Percentiles rank a stretch among this genome's conserved stretches.
Evolutionary conservation across 2,888 invertebrate species (phyloP).

Genomic region (Kuschelorhynchus macadamiae): DNA sequence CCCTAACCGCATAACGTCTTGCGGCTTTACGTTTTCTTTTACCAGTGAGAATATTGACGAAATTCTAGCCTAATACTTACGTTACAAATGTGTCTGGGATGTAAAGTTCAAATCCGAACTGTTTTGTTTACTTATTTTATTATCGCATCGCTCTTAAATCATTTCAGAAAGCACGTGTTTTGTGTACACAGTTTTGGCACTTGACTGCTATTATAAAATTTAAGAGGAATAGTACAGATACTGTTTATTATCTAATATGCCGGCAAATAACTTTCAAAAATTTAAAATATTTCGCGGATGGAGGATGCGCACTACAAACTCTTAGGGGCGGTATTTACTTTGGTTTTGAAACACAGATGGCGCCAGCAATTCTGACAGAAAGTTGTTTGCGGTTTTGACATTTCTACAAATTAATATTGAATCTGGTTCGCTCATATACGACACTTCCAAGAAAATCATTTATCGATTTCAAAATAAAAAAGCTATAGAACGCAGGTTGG

Average conservation of each 20-base stretch:
- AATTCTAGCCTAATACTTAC: too few species aligned
- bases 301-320: slow-evolving; percentile 11
- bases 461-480: too few species aligned
- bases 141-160: slow-evolving; percentile 32
- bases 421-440: slow-evolving; percentile 18
- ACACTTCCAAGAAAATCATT: slow-evolving; percentile 14
- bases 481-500: too few species aligned
- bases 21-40: background rate
- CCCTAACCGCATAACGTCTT: background rate
- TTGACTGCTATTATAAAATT: background rate
- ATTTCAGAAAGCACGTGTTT: slow-evolving; percentile 32
- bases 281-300: slow-evolving; percentile 32
- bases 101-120: slow-evolving; percentile 32
- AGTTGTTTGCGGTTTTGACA: slow-evolving; percentile 4
- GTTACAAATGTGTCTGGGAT: slow-evolving; percentile 7
- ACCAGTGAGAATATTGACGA: too few species aligned
- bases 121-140: slow-evolving; percentile 38
- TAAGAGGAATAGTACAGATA: background rate
- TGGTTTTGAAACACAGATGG: slow-evolving; percentile 21
- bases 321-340: slow-evolving; percentile 17
- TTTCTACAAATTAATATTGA: slow-evolving; percentile 11
- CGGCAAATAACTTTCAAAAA: slow-evolving; percentile 23
- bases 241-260: slow-evolving; percentile 1
- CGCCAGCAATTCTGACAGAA: slow-evolving; percentile 31
- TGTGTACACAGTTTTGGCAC: slow-evolving; percentile 29